Base-by-base conservation (phyloP, 2,797 vertebrate species). In the Chromis chromis region DNA sequence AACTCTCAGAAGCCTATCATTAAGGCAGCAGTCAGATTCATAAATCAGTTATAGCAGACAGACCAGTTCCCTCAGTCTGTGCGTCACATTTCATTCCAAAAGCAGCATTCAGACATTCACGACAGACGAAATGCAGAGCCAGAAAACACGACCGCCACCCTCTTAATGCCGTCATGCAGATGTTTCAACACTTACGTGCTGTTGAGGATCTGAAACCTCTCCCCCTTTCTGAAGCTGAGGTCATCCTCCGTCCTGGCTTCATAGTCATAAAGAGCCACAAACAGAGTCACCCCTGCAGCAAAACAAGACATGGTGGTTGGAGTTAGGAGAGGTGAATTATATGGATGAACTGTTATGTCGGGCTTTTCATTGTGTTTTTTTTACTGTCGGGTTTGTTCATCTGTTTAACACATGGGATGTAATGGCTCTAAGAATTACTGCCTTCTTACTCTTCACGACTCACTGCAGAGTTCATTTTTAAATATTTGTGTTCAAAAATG, bases 151-250 rank as follows among this genome's bases (percentile, higher is more conserved):
- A 76, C 57, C 84, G 13, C 83, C 86, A 75, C 86, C 88, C 87
- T 86, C 44, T 27, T 6, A 3, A 81, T 80, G 88, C 72, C 73
- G 86, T 91, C 87, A 85, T 75, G 33, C 56, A 75, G 63, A 89
- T 89, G 81, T 81, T 79, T 86, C 74, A 62, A 85, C 84, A 97
- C 98, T 98, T 96, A 99, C 98, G 97, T 99, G 96, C 97, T 99
- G 91, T 99, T 99, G 87, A 99, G 92, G 92, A 99, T 99, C 89
- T 99, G 98, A 91, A 99, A 99, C 90, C 98, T 96, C 93, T 99
- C 98, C 93, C 98, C 97, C 95, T 99, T 99, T 85, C 97, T 96
- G 94, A 99, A 99, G 95, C 96, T 99, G 93, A 99, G 95, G 93
- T 99, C 98, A 93, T 99, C 98, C 92, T 99, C 98, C 0, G 98